A percentile compares a stretch with the other conserved stretches of the same genome.
phyloP scores from a whole-genome alignment of 2,888 invertebrate genomes.

The Adela reaumurella region DNA sequence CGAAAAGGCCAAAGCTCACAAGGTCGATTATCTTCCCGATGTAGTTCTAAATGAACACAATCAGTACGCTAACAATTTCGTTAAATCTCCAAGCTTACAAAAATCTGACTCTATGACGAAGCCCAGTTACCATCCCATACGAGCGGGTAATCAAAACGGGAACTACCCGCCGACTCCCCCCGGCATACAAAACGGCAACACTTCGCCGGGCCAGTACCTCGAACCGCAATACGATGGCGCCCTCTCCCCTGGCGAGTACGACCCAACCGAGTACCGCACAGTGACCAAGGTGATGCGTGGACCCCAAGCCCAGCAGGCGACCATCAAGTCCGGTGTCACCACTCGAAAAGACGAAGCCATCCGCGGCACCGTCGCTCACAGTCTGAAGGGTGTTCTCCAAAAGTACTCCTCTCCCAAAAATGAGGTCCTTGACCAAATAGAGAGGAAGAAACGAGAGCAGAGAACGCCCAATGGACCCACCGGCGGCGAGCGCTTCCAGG shows the following conservation, averaged over 20 bases:
- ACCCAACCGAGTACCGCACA: constrained; percentile 59
- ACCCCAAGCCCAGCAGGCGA: constrained; percentile 69
- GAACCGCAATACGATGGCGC: not conserved
- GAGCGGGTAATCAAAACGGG: constrained; percentile 22
- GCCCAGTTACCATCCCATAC: constrained; percentile 27
- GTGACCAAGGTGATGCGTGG: constrained; percentile 72
- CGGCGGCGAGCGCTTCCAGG: constrained; percentile 23
- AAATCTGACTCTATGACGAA: constrained; percentile 19
- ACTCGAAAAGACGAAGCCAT: constrained; percentile 46
- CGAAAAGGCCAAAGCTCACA: constrained; percentile 44
- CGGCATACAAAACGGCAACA: not conserved
- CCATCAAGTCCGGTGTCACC: constrained; percentile 57
- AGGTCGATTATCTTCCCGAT: constrained; percentile 44
- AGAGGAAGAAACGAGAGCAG: constrained; percentile 25
- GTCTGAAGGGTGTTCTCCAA: constrained; percentile 54
- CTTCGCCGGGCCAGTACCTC: not conserved
- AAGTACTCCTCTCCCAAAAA: constrained; percentile 35
- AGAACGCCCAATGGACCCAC: constrained; percentile 23
- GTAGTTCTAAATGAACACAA: constrained; percentile 41
- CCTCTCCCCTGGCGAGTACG: constrained; percentile 8
- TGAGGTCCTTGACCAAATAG: constrained; percentile 26
- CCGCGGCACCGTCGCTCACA: constrained; percentile 48
- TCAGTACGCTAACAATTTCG: constrained; percentile 3
- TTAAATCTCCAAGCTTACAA: constrained; percentile 1
- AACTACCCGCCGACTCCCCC: constrained; percentile 7